Evolutionary conservation across 2,797 vertebrate species (phyloP), one percentile per base, ranked within the genome.

Genomic region (Prunella strophiata): DNA sequence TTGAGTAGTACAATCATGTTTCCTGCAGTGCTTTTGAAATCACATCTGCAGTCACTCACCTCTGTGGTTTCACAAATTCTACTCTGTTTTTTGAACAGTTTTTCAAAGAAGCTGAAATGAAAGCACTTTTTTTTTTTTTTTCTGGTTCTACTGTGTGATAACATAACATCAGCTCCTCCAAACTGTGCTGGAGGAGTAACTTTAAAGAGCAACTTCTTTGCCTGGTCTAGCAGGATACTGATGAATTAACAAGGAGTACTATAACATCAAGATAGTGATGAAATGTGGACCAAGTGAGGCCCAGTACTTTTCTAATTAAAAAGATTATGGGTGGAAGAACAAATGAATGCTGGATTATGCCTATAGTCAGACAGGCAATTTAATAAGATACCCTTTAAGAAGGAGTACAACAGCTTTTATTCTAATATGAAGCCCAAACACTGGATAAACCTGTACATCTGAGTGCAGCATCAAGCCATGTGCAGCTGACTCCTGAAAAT

Each of bases 401-500:
- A 84, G 16, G 2, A 58, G 11, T 43, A 73, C 4, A 47, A 2
- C 15, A 70, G 7, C 9, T 54, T 89, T 61, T 65, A 27, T 20
- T 45, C 18, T 57, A 15, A n/a, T 58, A 52, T 7, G 25, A 91
- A 85, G 26, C 2, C 16, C 10, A 50, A 91, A 50, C 3, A 34
- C 9, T 34, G 50, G 17, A 68, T 8, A 85, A 65, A 30, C 2
- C 27, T 42, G 21, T 23, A 59, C 8, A 48, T 20, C 13, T 55
- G n/a, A 80, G 20, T 0, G 0, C 14, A 63, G 5, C 11, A 51
- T 50, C 27, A 76, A 83, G 20, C 5, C 27, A 58, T 7, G 6
- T 59, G 29, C 40, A 74, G 7, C 16, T 72, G 34, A 25, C 11
- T 81, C 9, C 62, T 75, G 45, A 80, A 66, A 80, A 91, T 19